These are phyloP conservation scores for Dasyurus viverrinus DNA, from an alignment of 2,113 vertebrate genomes.

Conservation along the genomic window DNA sequence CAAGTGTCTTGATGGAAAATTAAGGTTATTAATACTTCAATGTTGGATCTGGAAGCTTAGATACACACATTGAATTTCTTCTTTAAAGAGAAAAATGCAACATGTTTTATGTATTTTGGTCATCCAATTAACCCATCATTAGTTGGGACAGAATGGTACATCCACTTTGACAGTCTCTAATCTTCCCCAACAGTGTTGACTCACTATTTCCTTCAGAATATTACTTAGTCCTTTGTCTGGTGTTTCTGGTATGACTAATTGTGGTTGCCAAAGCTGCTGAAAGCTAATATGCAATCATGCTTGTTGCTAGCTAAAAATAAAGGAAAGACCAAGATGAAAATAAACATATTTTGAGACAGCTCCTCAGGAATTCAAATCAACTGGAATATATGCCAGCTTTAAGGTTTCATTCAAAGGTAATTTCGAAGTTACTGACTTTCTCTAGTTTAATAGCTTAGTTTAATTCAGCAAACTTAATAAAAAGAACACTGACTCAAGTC, in stretches of 20 bases:
- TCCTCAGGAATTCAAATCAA: conserved; percentile 30
- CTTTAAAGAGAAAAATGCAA: not conserved
- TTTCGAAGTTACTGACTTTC: conserved; percentile 17
- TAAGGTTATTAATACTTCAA: not conserved
- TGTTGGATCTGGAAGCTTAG: not conserved
- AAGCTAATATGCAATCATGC: conserved; percentile 34
- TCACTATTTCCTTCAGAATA: conserved; percentile 25
- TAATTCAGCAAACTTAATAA: not conserved
- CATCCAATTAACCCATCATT: not conserved
- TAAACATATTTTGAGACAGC: conserved; percentile 31
- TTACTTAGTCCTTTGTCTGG: conserved; percentile 18
- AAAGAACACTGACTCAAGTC: not conserved
- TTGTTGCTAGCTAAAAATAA: conserved; percentile 41
- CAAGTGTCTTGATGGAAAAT: not conserved
- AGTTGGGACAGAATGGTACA: not conserved
- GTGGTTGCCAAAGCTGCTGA: conserved; percentile 37
- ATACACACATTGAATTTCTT: not conserved
- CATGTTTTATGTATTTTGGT: not conserved
- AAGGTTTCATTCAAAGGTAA: conserved; percentile 30
- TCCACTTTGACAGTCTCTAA: not conserved
- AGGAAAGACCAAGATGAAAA: conserved; percentile 31
- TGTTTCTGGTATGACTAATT: conserved; percentile 32
- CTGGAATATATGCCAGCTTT: conserved; percentile 28
- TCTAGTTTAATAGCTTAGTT: not conserved
- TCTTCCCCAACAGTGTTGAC: not conserved